Base-by-base conservation (phyloP, 2,797 vertebrate genomes). In the Clamator glandarius region DNA sequence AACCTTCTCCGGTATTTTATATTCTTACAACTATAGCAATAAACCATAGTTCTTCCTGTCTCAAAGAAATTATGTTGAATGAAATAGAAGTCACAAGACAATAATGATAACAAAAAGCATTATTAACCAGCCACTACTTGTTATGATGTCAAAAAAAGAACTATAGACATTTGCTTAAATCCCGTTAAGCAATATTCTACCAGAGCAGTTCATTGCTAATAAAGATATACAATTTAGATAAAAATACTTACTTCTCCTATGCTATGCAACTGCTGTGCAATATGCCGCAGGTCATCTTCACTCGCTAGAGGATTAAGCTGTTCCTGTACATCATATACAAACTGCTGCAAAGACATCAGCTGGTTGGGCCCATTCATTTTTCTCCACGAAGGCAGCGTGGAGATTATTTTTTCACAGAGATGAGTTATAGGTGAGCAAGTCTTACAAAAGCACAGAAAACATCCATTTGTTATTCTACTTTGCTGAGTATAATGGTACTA, bases 271-370 rank as follows among this genome's bases (percentile, higher is more conserved):
- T 99, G 99, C 92, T 98, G 98, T 50, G 98, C 98, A 50, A 99
- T 97, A 6, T 92, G 96, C 44, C 99, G 96, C 42, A 99, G 97
- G 89, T 99, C 98, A 41, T 99, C 98, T 97, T 99, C 99, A 35
- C 98, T 99, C 96, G 98, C 99, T 95, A 99, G 97, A 8, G 99
- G 99, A 96, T 99, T 99, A 96, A 99, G 98, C 77, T 99, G 98
- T 93, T 99, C 99, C 96, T 99, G 99, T 52, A 99, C 98, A 11
- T 99, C 99, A 2, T 98, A 98, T 21, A 99, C 98, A 92, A 99
- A 99, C 97, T 99, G 99, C 91, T 99, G 99, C 98, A 99, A 98
- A 0, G 99, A 99, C 95, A 98, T 99, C 63, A 99, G 98, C 97
- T 99, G 99, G 97, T 99, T 99, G 63, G 99, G 99, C 25, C 99